phyloP scores from a whole-genome alignment of 1,140 invertebrate genomes.

The Colletes gigas region DNA sequence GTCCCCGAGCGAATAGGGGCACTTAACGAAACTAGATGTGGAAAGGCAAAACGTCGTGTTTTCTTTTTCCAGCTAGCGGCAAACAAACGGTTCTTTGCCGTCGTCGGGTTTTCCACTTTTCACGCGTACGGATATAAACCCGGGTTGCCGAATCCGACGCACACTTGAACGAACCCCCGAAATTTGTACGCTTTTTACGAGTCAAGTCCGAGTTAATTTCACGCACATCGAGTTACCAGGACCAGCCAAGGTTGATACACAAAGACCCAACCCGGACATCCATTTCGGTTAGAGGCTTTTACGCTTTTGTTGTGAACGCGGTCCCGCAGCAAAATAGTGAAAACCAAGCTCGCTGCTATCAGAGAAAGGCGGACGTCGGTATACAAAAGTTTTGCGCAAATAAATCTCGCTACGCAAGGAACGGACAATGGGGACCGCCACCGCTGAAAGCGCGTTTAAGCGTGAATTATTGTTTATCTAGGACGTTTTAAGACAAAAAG shows the following conservation, averaged over 20 bases:
- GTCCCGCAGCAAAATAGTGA: slow-evolving; percentile 56
- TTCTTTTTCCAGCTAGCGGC: not conserved
- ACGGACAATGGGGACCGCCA: slow-evolving; percentile 62
- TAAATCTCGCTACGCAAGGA: slow-evolving; percentile 66
- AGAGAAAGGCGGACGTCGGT: slow-evolving; percentile 46
- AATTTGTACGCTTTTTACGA: slow-evolving; percentile 32
- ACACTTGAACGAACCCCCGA: slow-evolving; percentile 29
- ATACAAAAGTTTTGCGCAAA: slow-evolving; percentile 68
- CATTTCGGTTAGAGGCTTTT: slow-evolving; percentile 47
- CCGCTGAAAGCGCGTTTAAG: slow-evolving; percentile 67
- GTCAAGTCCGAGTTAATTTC: slow-evolving; percentile 54
- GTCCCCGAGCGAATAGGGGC: slow-evolving; percentile 35
- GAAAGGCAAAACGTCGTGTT: slow-evolving; percentile 41
- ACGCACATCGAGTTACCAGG: slow-evolving; percentile 16
- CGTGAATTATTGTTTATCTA: slow-evolving; percentile 68
- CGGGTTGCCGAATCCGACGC: slow-evolving; percentile 11
- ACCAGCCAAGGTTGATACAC: slow-evolving; percentile 41
- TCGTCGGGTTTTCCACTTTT: not conserved
- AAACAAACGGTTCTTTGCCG: not conserved
- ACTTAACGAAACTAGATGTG: slow-evolving; percentile 35
- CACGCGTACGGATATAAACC: slow-evolving; percentile 4
- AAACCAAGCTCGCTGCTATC: slow-evolving; percentile 53
- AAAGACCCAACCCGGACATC: slow-evolving; percentile 43
- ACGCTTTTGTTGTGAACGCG: slow-evolving; percentile 58
- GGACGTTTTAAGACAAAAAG: slow-evolving; percentile 65